Base-by-base conservation (phyloP, 2,113 vertebrate genomes). In the Suricata suricatta region DNA sequence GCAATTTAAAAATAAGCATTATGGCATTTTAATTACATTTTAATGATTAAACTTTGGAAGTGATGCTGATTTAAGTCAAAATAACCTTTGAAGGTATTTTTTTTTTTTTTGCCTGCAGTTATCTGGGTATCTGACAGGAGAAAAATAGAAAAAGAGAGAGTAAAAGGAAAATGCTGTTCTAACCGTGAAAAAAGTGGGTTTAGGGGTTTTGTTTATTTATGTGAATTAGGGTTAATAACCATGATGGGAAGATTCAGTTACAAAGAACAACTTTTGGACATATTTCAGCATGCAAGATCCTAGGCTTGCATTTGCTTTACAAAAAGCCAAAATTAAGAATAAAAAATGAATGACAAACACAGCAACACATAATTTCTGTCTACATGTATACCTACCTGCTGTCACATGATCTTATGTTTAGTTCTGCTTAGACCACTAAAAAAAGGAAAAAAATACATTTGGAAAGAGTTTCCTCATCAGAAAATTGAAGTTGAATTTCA, bases 21-120 rank as follows among this genome's bases (percentile, higher is more conserved):
- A 68, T 63, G 64, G 76, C 41, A 93, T 5, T 84, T 89, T 66
- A 97, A 97, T 97, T 86, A 92, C 9, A 93, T 91, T 84, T 95
- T 64, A 94, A 95, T 81, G 60, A 77, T 80, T 81, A 71, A 96
- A 52, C 13, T 4, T 72, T 66, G 63, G 16, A 90, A 91, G 88
- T 38, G n/a, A 79, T 74, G 11, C 5, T 81, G 60, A 96, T 83
- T 96, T 79, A 88, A 77, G 63, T 86, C 69, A 89, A 93, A 97
- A 81, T 88, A 86, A 93, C 52, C 7, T 13, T 21, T 54, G 50
- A 95, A 31, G 6, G 5, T 50, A 2, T 81, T 60, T 95, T 64
- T 41, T 41, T 41, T 41, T 41, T 41, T 92, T 35, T 93, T 97
- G 50, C 23, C 69, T 68, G 0, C 0, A 96, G 63, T 31, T 91